Percentiles rank a stretch among this genome's conserved stretches.
Conservation (phyloP, 2,797 vertebrate species). For the Pseudomugil gertrudae region DNA sequence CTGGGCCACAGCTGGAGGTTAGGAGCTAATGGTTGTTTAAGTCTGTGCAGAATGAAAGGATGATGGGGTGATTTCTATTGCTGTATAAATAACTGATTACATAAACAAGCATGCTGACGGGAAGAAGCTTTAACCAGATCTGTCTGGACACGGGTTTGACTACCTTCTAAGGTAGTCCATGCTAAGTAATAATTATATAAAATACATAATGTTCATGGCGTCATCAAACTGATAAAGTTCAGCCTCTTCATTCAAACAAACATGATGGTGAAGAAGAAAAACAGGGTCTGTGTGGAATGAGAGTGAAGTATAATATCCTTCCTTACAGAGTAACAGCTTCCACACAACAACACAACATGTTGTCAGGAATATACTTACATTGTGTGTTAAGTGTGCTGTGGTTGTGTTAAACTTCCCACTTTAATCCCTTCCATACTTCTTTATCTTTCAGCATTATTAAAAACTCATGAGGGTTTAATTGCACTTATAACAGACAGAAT, state of each 20-base stretch:
- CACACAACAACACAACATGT: neutral
- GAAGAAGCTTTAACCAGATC: conserved; percentile 2
- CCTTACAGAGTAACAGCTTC: neutral
- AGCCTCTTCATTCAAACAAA: too few relatives aligned
- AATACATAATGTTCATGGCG: neutral
- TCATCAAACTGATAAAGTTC: neutral
- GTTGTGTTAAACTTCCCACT: neutral
- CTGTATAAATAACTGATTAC: conserved; percentile 16
- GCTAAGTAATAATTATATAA: neutral
- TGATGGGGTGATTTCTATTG: neutral
- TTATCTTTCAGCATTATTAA: neutral
- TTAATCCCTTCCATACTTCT: neutral
- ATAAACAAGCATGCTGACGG: conserved; percentile 20
- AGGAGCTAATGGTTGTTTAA: conserved; percentile 36
- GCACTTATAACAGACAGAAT: neutral
- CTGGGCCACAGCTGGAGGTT: conserved; percentile 31
- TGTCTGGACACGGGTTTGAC: neutral
- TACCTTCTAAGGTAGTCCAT: neutral
- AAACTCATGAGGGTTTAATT: neutral
- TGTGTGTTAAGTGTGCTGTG: neutral
- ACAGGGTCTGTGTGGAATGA: neutral
- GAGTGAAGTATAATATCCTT: too few relatives aligned
- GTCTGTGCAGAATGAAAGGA: conserved; percentile 21
- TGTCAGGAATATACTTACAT: neutral
- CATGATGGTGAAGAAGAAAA: neutral